Percentiles rank a stretch among this genome's conserved stretches.
phyloP scores from a whole-genome alignment of 2,888 invertebrate species.

The Sminthurinus aureus region DNA sequence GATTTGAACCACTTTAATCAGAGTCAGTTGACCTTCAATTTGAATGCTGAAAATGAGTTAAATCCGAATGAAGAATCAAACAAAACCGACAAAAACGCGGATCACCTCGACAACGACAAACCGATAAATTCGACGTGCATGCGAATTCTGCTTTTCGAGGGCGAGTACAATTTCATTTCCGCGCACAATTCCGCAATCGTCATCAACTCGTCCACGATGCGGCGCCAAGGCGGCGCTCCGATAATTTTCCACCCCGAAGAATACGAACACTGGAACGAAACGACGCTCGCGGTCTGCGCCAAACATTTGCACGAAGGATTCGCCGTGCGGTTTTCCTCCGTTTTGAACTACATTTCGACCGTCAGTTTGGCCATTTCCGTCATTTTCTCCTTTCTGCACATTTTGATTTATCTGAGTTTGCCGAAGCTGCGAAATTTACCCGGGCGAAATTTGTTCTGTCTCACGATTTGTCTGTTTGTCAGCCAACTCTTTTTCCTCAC shows the following conservation, averaged over 20 bases:
- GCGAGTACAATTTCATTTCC: conserved; percentile 46
- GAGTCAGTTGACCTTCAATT: not conserved
- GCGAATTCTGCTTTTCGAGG: conserved; percentile 50
- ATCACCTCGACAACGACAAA: no score
- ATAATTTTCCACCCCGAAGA: conserved; percentile 44
- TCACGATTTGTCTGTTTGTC: conserved; percentile 62
- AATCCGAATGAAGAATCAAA: no score
- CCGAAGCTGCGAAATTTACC: conserved; percentile 63
- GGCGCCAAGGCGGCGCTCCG: not conserved
- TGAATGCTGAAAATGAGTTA: no score
- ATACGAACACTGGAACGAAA: conserved; percentile 56
- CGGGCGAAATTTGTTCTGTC: conserved; percentile 63
- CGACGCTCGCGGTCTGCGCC: conserved; percentile 58
- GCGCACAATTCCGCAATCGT: conserved; percentile 51
- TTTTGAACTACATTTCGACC: conserved; percentile 61
- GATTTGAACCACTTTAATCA: not conserved
- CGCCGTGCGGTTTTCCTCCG: conserved; percentile 53
- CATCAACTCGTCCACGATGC: conserved; percentile 54
- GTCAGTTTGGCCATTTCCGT: conserved; percentile 62
- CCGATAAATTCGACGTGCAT: conserved; percentile 50
- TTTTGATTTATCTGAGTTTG: conserved; percentile 61
- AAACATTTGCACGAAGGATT: conserved; percentile 41
- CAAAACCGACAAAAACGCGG: no score
- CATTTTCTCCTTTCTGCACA: conserved; percentile 61
- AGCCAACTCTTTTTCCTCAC: conserved; percentile 63